Evolutionary conservation across 2,113 vertebrate species (phyloP), one percentile per base, ranked within the genome.

Genomic region (Toxostoma redivivum): DNA sequence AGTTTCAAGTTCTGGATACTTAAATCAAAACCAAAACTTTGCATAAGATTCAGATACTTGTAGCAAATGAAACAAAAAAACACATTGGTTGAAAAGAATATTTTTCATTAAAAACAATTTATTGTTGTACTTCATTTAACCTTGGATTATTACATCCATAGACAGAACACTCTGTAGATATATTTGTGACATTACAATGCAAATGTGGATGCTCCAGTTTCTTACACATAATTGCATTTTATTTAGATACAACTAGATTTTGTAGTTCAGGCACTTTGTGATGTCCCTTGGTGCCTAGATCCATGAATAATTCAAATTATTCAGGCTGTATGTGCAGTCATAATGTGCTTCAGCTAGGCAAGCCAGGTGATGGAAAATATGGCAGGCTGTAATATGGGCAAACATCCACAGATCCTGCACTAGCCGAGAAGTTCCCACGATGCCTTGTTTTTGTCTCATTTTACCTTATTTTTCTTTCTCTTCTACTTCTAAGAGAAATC

Each of bases 11-110:
- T 60, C 37, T 47, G 15, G 3, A 38, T 40, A 18, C 4, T 54
- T 47, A 76, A 73, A 22, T 40, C 16, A 18, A 51, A 51, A 22
- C 6, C 7, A 40, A 61, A 61, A 61, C 2, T 23, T 35, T 54
- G 17, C 7, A 15, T 54, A 48, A 47, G 7, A 47, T 31, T 67
- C 54, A 81, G 30, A 31, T 40, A 31, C 10, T 54, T 67, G 40
- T 27, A 47, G 14, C 5, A 82, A 69, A 54, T 10, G 4, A 76
- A 54, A 19, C 5, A 53, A 67, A 54, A 30, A 35, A 50, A 5
- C 2, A 4, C 2, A n/a, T 5, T 38, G 9, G 13, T 35, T 54
- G 21, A 47, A 69, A 89, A 61, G 4, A 19, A 47, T 25, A 0
- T 18, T 51, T 74, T 53, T n/a, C 20, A 45, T n/a, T 25, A 40